A percentile compares a stretch with the other conserved stretches of the same genome.
phyloP scores from a whole-genome alignment of 1,140 invertebrate species.

The Hylyphantes graminicola region DNA sequence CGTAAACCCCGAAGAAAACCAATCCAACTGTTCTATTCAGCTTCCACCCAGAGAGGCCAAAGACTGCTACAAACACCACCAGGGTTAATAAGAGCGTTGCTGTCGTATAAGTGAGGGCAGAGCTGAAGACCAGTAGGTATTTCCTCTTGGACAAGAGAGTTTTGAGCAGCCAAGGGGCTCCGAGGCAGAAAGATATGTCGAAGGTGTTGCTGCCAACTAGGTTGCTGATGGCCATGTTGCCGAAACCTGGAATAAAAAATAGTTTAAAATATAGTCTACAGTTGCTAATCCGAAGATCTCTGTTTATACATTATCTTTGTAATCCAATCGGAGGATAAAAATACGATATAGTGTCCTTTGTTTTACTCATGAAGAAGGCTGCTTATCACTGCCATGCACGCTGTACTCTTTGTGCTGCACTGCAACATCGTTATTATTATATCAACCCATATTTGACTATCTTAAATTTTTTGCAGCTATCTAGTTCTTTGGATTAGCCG shows the following conservation, averaged over 20 bases:
- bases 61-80: slow-evolving; percentile 52
- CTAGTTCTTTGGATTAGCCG: too few species aligned
- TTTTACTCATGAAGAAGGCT: too few species aligned
- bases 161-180: slow-evolving; percentile 84
- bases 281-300: too few species aligned
- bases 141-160: slow-evolving; percentile 65
- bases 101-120: slow-evolving; percentile 62
- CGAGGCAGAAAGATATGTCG: slow-evolving; percentile 83
- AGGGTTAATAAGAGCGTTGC: slow-evolving; percentile 61
- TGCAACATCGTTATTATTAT: too few species aligned
- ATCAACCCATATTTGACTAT: too few species aligned
- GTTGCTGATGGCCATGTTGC: slow-evolving; percentile 83
- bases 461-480: too few species aligned
- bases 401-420: too few species aligned
- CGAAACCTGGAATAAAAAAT: slow-evolving; percentile 58
- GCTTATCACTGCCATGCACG: too few species aligned
- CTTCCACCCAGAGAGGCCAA: slow-evolving; percentile 57
- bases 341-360: background rate
- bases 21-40: slow-evolving; percentile 61
- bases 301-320: too few species aligned
- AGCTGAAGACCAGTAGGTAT: slow-evolving; percentile 57
- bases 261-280: too few species aligned
- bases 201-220: slow-evolving; percentile 85
- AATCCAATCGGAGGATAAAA: too few species aligned
- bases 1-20: slow-evolving; percentile 52